These are phyloP conservation scores for Artibeus lituratus DNA, from an alignment of 2,797 vertebrate species.

Conservation along the genomic window DNA sequence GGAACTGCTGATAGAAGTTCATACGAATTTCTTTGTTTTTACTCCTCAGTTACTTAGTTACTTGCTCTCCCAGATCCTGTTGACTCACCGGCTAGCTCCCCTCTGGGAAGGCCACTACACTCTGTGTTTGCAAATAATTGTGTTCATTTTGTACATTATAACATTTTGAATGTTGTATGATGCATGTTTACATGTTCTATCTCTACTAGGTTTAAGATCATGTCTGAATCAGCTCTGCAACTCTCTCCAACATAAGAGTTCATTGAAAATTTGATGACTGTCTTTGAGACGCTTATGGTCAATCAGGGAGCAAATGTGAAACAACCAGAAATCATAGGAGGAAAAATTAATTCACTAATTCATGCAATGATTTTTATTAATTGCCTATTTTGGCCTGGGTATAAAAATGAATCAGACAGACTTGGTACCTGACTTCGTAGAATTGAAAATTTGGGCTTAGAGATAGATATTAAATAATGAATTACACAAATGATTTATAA, in stretches of 20 bases:
- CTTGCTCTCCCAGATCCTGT: too few species aligned
- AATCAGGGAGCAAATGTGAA: background rate
- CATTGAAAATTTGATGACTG: background rate
- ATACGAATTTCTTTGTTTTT: too few species aligned
- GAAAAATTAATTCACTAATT: background rate
- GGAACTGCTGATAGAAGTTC: too few species aligned
- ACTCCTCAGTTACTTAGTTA: too few species aligned
- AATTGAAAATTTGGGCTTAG: background rate
- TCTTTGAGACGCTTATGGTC: background rate
- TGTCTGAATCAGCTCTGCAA: background rate
- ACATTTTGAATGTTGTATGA: background rate
- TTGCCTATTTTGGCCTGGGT: background rate
- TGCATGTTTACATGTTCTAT: background rate
- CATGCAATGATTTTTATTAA: constrained; percentile 10
- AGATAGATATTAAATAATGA: background rate
- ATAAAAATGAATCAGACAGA: background rate
- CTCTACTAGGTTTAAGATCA: background rate
- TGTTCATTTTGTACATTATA: background rate
- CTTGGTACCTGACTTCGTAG: background rate
- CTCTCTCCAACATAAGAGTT: background rate
- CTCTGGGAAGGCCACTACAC: too few species aligned
- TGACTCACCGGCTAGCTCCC: too few species aligned
- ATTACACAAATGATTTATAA: background rate
- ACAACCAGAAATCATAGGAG: background rate
- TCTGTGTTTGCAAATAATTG: background rate